These are phyloP conservation scores for Aporophyla nigra DNA, from an alignment of 2,888 invertebrate species.

Conservation along the genomic window DNA sequence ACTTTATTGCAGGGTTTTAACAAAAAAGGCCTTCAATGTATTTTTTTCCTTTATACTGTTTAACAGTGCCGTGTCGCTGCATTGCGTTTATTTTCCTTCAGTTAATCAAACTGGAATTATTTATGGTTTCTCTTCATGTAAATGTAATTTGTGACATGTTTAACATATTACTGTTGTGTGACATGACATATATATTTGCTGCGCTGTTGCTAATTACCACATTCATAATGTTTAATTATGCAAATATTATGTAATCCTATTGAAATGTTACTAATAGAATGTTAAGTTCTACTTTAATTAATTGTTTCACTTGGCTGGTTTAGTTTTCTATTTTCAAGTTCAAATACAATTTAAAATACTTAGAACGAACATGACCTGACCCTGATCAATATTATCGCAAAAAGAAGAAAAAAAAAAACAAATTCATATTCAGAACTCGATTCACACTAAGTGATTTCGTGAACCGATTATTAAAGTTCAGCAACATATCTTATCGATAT, in stretches of 20 bases:
- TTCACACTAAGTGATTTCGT: constrained; percentile 39
- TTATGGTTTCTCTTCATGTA: constrained; percentile 60
- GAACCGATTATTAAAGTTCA: constrained; percentile 46
- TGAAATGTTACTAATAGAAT: constrained; percentile 12
- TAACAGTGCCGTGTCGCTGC: constrained; percentile 40
- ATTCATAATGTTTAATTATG: constrained; percentile 42
- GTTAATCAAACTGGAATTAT: constrained; percentile 66
- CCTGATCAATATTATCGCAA: background rate
- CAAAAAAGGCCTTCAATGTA: background rate
- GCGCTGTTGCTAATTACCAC: constrained; percentile 36
- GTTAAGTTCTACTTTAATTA: background rate
- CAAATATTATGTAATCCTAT: constrained; percentile 33
- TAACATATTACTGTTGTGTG: constrained; percentile 47
- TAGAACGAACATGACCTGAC: background rate
- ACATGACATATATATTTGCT: constrained; percentile 49
- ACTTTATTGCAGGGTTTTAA: constrained; percentile 1
- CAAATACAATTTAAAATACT: background rate
- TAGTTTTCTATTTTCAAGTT: constrained; percentile 6
- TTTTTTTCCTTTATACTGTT: constrained; percentile 17
- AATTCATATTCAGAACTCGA: constrained; percentile 16
- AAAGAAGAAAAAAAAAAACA: background rate
- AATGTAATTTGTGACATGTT: constrained; percentile 55
- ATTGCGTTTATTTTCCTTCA: constrained; percentile 62
- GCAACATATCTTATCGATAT: constrained; percentile 53
- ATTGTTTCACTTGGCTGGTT: background rate